phyloP scores from a whole-genome alignment of 2,113 vertebrate genomes.

The Gasterosteus nipponicus region DNA sequence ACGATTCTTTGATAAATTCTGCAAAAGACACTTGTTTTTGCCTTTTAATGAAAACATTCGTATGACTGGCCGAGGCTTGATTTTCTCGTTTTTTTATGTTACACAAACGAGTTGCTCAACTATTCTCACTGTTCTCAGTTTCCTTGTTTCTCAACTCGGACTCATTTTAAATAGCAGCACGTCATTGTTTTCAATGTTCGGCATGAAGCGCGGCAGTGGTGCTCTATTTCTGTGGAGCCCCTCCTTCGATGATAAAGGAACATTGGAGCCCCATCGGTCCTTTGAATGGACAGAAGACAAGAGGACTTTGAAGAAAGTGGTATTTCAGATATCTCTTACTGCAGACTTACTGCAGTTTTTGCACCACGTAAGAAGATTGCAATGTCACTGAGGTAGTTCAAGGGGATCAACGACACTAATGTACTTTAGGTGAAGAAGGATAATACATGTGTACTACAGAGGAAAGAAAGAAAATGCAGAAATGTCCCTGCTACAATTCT shows the following conservation, averaged over 20 bases:
- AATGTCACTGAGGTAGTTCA: neutral
- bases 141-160: conserved; percentile 36
- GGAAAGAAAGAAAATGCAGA: no score
- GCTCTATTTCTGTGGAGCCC: no score
- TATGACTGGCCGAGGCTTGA: neutral
- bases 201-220: neutral
- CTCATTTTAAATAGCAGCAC: conserved; percentile 5
- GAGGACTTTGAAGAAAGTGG: neutral
- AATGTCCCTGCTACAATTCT: neutral
- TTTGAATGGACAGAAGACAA: neutral
- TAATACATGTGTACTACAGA: neutral
- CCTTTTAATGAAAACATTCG: neutral
- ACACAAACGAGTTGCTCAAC: conserved; percentile 18
- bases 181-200: conserved; percentile 5
- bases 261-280: no score
- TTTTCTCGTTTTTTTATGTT: conserved; percentile 29
- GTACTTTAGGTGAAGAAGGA: neutral
- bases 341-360: neutral
- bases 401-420: neutral
- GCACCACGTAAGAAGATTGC: neutral
- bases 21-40: neutral
- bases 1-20: neutral
- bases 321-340: neutral
- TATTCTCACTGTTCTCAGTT: conserved; percentile 33
- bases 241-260: no score